Conservation (phyloP, 2,888 invertebrate genomes). For the Gibbula magus region DNA sequence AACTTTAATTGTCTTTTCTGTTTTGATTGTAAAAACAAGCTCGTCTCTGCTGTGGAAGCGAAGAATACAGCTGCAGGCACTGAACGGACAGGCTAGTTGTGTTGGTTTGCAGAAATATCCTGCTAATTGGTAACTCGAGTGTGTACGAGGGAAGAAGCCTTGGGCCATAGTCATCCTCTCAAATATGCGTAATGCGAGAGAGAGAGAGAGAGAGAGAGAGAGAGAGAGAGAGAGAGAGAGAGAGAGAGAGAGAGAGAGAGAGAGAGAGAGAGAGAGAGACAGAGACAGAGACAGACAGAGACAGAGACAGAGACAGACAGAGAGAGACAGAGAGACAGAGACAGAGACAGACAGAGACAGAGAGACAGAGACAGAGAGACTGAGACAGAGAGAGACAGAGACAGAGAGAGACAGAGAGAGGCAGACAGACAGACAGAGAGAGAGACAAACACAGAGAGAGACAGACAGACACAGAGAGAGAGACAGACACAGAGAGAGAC, state of each 20-base stretch:
- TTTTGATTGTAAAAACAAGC: too few relatives aligned
- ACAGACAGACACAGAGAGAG: neutral
- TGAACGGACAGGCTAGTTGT: too few relatives aligned
- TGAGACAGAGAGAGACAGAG: constrained; percentile 15
- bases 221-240: constrained; percentile 25
- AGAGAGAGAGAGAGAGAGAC: neutral
- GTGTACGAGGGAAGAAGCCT: neutral
- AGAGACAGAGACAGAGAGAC: constrained; percentile 13
- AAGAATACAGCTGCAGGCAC: too few relatives aligned
- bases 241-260: constrained; percentile 24
- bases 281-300: neutral
- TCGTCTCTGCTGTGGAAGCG: too few relatives aligned
- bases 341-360: neutral
- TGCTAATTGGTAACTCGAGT: too few relatives aligned
- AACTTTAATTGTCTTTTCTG: too few relatives aligned
- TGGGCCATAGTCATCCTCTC: neutral
- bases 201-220: constrained; percentile 19
- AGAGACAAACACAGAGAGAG: too few relatives aligned
- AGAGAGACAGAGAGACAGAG: neutral
- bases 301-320: neutral
- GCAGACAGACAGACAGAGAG: too few relatives aligned
- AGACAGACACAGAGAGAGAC: too few relatives aligned
- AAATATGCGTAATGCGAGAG: neutral
- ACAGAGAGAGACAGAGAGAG: neutral
- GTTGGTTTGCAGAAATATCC: too few relatives aligned